Evolutionary conservation across 1,140 invertebrate species (phyloP).

Genomic region (Rhizoglyphus robini): DNA sequence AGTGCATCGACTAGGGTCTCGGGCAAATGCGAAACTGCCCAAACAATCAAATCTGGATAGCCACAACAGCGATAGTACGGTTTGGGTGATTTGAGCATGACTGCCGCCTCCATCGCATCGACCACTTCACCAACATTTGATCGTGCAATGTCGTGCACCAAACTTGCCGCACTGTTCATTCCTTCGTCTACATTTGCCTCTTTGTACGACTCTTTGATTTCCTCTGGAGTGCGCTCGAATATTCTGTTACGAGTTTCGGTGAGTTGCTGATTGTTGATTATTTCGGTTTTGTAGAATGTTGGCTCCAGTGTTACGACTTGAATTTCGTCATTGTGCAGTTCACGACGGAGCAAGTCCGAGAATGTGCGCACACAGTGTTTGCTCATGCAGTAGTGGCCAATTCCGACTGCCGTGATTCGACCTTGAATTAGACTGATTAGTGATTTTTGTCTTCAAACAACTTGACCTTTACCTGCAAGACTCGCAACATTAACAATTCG

Average conservation of each 20-base stretch:
- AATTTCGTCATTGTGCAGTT: slow-evolving; percentile 42
- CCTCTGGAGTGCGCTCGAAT: background rate
- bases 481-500: slow-evolving; percentile 40
- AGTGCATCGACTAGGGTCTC: too few species aligned
- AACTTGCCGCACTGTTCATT: background rate
- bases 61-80: slow-evolving; percentile 11
- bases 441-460: background rate
- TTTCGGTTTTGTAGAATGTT: slow-evolving; percentile 34
- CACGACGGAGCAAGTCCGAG: slow-evolving; percentile 39
- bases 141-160: slow-evolving; percentile 6
- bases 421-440: slow-evolving; percentile 2
- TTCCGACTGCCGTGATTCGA: slow-evolving; percentile 27
- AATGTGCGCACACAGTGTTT: slow-evolving; percentile 41
- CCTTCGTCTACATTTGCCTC: background rate
- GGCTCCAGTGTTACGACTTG: slow-evolving; percentile 40
- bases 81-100: slow-evolving; percentile 25
- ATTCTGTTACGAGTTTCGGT: background rate
- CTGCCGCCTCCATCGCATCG: slow-evolving; percentile 31
- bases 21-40: background rate
- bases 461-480: slow-evolving; percentile 29
- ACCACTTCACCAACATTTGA: slow-evolving; percentile 32
- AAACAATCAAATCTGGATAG: background rate
- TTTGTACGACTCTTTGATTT: background rate
- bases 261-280: slow-evolving; percentile 24
- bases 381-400: slow-evolving; percentile 40